Percentiles rank a stretch among this genome's conserved stretches.
phyloP scores from a whole-genome alignment of 2,888 invertebrate species.

The Phoenoteleia sp. region DNA sequence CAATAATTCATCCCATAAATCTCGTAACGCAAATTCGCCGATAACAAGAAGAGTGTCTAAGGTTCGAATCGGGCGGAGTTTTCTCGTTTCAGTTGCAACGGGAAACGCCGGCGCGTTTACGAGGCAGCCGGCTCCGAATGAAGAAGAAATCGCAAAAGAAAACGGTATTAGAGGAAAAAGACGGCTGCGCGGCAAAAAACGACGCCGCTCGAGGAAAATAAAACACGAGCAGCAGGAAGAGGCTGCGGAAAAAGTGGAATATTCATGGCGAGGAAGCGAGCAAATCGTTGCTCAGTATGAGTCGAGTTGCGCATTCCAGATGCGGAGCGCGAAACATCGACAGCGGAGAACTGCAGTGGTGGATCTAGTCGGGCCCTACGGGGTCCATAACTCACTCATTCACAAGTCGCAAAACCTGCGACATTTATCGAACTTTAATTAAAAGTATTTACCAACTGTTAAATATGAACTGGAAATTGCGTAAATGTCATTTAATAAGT shows the following conservation, averaged over 20 bases:
- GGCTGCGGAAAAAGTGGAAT: slow-evolving; percentile 67
- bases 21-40: slow-evolving; percentile 47
- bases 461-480: no score
- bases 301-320: slow-evolving; percentile 69
- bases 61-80: slow-evolving; percentile 37
- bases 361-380: slow-evolving; percentile 49
- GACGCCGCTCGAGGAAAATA: slow-evolving; percentile 41
- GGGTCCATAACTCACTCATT: slow-evolving; percentile 27
- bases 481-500: no score
- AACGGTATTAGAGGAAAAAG: slow-evolving; percentile 46
- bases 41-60: slow-evolving; percentile 35
- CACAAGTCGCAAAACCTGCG: background rate
- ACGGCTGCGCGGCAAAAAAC: slow-evolving; percentile 45
- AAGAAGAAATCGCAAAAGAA: slow-evolving; percentile 56
- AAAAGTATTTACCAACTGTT: no score
- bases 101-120: slow-evolving; percentile 26
- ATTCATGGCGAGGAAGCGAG: slow-evolving; percentile 64
- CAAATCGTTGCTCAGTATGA: slow-evolving; percentile 68
- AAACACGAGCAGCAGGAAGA: slow-evolving; percentile 60
- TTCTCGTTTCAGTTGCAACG: slow-evolving; percentile 19
- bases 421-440: no score
- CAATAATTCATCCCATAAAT: slow-evolving; percentile 66
- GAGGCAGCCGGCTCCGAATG: slow-evolving; percentile 40
- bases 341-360: slow-evolving; percentile 39
- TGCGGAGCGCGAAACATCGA: slow-evolving; percentile 40